A percentile compares a stretch with the other conserved stretches of the same genome.
phyloP scores from a whole-genome alignment of 2,888 invertebrate species.

The Acanthosoma haemorrhoidale region DNA sequence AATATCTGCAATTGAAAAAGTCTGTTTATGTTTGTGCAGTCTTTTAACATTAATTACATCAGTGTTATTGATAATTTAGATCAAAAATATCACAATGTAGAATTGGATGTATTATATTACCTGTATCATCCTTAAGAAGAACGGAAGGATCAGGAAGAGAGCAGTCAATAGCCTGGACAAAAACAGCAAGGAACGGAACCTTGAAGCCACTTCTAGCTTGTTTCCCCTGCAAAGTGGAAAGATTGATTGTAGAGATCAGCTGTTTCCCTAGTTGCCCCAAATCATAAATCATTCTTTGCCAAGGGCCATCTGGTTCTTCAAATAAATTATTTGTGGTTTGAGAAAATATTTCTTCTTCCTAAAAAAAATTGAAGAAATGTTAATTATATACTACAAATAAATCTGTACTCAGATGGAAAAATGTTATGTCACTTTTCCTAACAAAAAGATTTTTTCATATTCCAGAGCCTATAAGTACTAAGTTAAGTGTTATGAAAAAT shows the following conservation, averaged over 20 bases:
- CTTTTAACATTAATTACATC: not conserved
- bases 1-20: too few relatives aligned
- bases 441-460: too few relatives aligned
- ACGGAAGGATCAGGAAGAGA: constrained; percentile 43
- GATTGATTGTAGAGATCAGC: constrained; percentile 38
- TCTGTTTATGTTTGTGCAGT: too few relatives aligned
- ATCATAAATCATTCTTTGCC: constrained; percentile 38
- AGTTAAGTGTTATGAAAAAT: too few relatives aligned
- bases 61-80: not conserved
- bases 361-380: too few relatives aligned
- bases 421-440: too few relatives aligned
- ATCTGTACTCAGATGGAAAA: too few relatives aligned
- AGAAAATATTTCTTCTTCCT: constrained; percentile 35
- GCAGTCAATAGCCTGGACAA: constrained; percentile 42
- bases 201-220: constrained; percentile 40
- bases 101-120: too few relatives aligned
- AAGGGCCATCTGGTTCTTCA: constrained; percentile 35
- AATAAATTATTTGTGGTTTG: constrained; percentile 31
- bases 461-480: too few relatives aligned
- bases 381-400: too few relatives aligned
- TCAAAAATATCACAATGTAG: not conserved
- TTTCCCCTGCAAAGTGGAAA: constrained; percentile 37
- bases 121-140: constrained; percentile 42
- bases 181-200: constrained; percentile 44
- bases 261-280: constrained; percentile 30